These are phyloP conservation scores for Mesaphorura yosii DNA, from an alignment of 1,140 invertebrate species.

Conservation along the genomic window DNA sequence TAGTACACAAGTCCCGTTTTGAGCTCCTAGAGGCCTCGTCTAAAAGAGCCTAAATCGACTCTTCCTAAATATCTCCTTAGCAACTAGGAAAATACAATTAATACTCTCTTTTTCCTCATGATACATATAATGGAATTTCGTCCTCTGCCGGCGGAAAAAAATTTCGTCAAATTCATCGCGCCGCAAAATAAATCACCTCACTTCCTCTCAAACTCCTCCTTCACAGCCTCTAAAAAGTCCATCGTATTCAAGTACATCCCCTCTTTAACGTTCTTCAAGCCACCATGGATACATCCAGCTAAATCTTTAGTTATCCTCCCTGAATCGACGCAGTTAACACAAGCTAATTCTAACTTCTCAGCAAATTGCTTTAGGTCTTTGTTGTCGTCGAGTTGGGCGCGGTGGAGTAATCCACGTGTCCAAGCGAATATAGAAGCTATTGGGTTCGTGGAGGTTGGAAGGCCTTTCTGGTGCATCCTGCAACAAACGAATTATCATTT, in stretches of 20 bases:
- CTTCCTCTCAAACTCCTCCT: constrained; percentile 60
- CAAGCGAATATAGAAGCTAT: constrained; percentile 88
- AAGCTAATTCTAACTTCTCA: constrained; percentile 52
- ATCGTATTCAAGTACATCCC: constrained; percentile 71
- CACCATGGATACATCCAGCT: constrained; percentile 76
- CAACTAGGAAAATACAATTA: too few species aligned
- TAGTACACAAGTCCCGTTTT: too few species aligned
- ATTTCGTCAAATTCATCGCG: constrained; percentile 39
- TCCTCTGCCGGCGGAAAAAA: neutral
- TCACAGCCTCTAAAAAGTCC: constrained; percentile 71
- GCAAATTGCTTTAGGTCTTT: constrained; percentile 52
- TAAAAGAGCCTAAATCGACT: too few species aligned
- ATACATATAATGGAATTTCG: neutral
- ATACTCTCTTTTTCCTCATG: neutral
- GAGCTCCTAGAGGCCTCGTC: too few species aligned
- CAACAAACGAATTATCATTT: constrained; percentile 19
- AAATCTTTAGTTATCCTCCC: constrained; percentile 89
- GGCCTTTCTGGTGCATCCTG: constrained; percentile 61
- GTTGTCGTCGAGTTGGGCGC: constrained; percentile 69
- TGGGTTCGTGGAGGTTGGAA: constrained; percentile 76
- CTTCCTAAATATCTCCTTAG: too few species aligned
- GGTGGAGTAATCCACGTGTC: constrained; percentile 70
- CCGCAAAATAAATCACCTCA: too few species aligned
- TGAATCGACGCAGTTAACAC: constrained; percentile 71
- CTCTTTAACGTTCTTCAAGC: constrained; percentile 58